Evolutionary conservation across 2,797 vertebrate genomes (phyloP).

Genomic region (Steatocranus sp.): DNA sequence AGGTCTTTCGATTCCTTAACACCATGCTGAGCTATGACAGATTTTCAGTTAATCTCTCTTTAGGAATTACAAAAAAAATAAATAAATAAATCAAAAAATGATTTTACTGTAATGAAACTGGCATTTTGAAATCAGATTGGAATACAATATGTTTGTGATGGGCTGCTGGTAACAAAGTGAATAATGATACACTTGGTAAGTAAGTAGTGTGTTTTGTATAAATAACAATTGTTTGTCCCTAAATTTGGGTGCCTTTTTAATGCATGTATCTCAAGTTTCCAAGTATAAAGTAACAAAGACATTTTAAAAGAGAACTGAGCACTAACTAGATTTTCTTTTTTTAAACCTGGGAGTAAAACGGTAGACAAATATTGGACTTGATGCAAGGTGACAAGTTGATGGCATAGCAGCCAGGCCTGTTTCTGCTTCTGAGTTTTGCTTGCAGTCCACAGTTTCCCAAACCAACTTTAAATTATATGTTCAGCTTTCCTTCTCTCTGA

Average conservation of each 20-base stretch:
- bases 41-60: background rate
- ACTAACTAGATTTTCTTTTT: background rate
- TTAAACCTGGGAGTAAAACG: background rate
- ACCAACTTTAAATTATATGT: background rate
- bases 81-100: accelerated
- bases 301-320: background rate
- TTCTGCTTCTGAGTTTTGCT: background rate
- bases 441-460: background rate
- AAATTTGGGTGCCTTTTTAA: background rate
- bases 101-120: background rate
- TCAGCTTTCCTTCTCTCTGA: background rate
- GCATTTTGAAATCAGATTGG: background rate
- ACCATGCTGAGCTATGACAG: accelerated
- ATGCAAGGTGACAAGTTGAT: background rate
- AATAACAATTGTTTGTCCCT: background rate
- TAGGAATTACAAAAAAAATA: accelerated
- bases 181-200: background rate
- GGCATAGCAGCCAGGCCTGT: background rate
- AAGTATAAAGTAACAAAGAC: background rate
- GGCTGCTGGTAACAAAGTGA: background rate
- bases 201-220: background rate
- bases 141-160: background rate
- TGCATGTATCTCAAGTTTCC: background rate
- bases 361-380: background rate
- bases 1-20: background rate